These are phyloP conservation scores for Zosterops lateralis DNA, from an alignment of 2,113 vertebrate species.

Conservation along the genomic window DNA sequence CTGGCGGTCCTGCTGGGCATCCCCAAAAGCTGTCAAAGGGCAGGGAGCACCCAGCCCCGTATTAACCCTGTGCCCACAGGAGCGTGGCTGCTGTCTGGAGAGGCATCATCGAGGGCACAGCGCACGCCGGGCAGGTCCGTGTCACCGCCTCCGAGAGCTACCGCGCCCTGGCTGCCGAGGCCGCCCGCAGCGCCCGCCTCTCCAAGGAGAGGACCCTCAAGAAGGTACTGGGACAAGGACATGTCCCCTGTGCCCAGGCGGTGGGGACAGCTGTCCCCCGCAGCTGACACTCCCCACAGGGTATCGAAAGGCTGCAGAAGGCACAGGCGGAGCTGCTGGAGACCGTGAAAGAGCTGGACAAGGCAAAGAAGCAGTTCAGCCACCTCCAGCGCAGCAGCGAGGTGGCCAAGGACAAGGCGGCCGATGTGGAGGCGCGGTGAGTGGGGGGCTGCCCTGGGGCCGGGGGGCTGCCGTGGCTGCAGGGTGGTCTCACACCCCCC, in stretches of 20 bases:
- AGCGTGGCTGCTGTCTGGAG: constrained; percentile 81
- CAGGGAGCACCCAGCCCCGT: fast-evolving
- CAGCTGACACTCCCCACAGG: constrained; percentile 42
- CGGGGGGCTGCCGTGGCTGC: fast-evolving
- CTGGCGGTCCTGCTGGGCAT: background rate
- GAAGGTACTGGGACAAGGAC: constrained; percentile 64
- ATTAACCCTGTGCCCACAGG: constrained; percentile 31
- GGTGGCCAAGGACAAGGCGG: constrained; percentile 83
- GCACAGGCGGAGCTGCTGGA: constrained; percentile 84
- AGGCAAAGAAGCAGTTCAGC: constrained; percentile 82
- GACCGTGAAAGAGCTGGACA: constrained; percentile 82
- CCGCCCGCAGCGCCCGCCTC: constrained; percentile 69
- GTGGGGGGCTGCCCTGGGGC: background rate
- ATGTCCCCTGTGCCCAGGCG: fast-evolving
- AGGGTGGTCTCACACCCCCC: fast-evolving
- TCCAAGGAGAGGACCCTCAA: constrained; percentile 84
- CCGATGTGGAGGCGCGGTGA: constrained; percentile 84
- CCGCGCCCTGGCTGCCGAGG: constrained; percentile 71
- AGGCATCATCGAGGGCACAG: constrained; percentile 79
- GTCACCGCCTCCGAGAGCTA: constrained; percentile 78
- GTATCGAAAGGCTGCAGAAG: constrained; percentile 80
- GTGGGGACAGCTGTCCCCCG: background rate
- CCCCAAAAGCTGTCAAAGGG: background rate
- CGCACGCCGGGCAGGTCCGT: constrained; percentile 72
- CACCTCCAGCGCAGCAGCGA: constrained; percentile 79